Conservation (phyloP, 2,113 vertebrate species). For the Ariopsis seemanni region DNA sequence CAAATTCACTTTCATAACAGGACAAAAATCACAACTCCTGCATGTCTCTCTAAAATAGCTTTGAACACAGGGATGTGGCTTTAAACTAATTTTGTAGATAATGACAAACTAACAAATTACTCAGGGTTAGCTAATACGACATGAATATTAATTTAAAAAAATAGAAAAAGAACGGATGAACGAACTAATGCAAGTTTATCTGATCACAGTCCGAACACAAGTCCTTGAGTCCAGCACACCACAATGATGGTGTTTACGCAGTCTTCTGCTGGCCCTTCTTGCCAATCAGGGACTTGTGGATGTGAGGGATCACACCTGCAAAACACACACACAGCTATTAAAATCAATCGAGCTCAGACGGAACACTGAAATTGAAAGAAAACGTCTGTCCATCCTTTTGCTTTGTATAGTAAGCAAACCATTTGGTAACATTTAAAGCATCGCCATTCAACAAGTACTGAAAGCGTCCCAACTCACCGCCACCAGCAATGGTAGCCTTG, state of each 20-base stretch:
- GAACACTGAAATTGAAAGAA: neutral
- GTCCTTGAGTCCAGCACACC: slow-evolving; percentile 61
- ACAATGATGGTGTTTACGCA: slow-evolving; percentile 79
- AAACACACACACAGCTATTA: neutral
- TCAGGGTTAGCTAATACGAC: slow-evolving; percentile 73
- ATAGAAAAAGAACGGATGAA: slow-evolving; percentile 55
- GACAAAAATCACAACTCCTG: slow-evolving; percentile 66
- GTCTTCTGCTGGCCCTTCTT: slow-evolving; percentile 99
- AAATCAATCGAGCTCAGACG: neutral
- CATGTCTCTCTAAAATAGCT: slow-evolving; percentile 82
- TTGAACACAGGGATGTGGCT: slow-evolving; percentile 67
- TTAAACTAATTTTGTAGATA: slow-evolving; percentile 69
- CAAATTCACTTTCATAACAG: slow-evolving; percentile 71
- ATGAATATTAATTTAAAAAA: slow-evolving; percentile 68
- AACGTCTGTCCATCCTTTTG: neutral
- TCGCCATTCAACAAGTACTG: neutral
- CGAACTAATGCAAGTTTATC: slow-evolving; percentile 67
- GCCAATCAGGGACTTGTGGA: slow-evolving; percentile 98
- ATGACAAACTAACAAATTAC: slow-evolving; percentile 73
- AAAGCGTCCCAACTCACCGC: slow-evolving; percentile 74
- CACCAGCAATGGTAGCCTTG: slow-evolving; percentile 97
- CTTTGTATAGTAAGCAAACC: neutral
- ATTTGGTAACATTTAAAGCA: neutral
- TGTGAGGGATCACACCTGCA: slow-evolving; percentile 95
- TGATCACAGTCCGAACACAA: slow-evolving; percentile 66